Percentiles rank a stretch among this genome's conserved stretches.
phyloP scores from a whole-genome alignment of 2,113 vertebrate genomes.

The Leptocoma aspasia region DNA sequence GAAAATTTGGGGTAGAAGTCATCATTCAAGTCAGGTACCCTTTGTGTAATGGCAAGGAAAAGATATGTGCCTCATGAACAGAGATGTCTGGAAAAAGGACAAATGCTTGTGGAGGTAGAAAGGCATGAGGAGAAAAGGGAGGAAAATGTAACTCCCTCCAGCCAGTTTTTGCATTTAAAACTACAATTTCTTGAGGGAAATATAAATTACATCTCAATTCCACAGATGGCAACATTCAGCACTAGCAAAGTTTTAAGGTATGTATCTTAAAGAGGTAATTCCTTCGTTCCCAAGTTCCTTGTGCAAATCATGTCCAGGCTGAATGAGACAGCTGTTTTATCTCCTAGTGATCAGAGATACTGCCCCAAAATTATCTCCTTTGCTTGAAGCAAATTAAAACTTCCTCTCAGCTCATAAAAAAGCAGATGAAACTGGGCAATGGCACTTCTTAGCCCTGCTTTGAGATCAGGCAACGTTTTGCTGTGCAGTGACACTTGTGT shows the following conservation, averaged over 20 bases:
- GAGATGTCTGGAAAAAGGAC: background rate
- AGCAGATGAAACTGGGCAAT: background rate
- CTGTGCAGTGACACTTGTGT: background rate
- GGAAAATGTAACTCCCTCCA: background rate
- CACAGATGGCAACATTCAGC: background rate
- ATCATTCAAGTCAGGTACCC: background rate
- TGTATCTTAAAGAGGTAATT: background rate
- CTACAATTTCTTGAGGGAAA: background rate
- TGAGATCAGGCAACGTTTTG: background rate
- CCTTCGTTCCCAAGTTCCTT: background rate
- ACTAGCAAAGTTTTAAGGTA: background rate
- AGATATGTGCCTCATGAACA: background rate
- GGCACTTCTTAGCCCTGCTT: background rate
- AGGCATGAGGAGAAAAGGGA: fast-evolving
- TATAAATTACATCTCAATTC: background rate
- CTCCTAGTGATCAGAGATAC: background rate
- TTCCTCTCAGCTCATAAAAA: background rate
- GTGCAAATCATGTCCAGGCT: background rate
- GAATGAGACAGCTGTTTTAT: background rate
- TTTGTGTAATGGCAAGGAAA: background rate
- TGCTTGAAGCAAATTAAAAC: background rate
- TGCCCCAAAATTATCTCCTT: background rate
- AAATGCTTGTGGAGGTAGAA: background rate
- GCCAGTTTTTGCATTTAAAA: background rate
- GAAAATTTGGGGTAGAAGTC: background rate